phyloP scores from a whole-genome alignment of 2,113 vertebrate genomes.

The Sarotherodon lohbergeri region DNA sequence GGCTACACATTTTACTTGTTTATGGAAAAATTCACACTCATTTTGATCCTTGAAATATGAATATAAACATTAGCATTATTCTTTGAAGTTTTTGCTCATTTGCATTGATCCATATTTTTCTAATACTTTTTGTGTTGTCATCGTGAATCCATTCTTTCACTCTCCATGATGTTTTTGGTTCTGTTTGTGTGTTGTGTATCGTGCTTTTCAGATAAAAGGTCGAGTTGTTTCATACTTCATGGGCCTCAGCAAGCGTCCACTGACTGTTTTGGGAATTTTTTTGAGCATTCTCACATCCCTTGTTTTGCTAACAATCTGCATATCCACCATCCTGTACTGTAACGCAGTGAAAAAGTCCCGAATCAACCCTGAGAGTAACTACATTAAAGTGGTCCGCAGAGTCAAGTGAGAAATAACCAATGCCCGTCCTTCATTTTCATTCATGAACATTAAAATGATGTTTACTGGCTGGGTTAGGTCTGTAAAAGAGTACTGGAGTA shows the following conservation, averaged over 20 bases:
- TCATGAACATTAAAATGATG: neutral
- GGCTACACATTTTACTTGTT: neutral
- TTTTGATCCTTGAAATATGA: neutral
- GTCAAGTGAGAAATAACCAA: constrained; percentile 46
- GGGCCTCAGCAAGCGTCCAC: constrained; percentile 82
- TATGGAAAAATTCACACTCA: neutral
- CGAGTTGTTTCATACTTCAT: constrained; percentile 83
- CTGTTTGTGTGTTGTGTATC: constrained; percentile 71
- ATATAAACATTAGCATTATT: neutral
- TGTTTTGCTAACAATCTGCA: constrained; percentile 81
- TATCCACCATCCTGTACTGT: constrained; percentile 84
- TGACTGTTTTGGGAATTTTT: constrained; percentile 84
- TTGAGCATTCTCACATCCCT: constrained; percentile 74
- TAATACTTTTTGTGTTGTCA: neutral
- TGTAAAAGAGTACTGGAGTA: constrained; percentile 82
- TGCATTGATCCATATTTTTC: neutral
- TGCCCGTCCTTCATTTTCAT: neutral
- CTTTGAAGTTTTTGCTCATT: neutral
- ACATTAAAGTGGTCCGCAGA: constrained; percentile 81
- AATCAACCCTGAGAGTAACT: constrained; percentile 81
- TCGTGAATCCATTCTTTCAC: neutral
- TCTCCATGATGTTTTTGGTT: constrained; percentile 30
- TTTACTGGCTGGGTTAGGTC: constrained; percentile 53
- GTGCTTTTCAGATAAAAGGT: constrained; percentile 85
- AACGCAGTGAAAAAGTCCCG: constrained; percentile 81